These are phyloP conservation scores for Baryphthengus martii DNA, from an alignment of 2,113 vertebrate genomes.

Conservation along the genomic window DNA sequence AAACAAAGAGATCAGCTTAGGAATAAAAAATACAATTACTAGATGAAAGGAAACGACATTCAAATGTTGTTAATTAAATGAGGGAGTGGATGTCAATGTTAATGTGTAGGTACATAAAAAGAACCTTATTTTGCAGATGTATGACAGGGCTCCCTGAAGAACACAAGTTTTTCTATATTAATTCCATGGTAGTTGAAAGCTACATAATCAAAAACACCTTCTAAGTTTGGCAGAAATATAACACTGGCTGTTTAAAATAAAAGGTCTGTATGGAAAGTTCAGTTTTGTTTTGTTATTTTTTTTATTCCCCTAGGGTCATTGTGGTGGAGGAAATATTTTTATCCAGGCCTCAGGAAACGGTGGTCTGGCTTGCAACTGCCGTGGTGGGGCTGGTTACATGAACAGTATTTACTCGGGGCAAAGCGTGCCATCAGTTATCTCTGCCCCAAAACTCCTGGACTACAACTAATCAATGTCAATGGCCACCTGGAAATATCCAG, in stretches of 20 bases:
- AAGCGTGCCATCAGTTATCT: neutral
- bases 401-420: slow-evolving; percentile 48
- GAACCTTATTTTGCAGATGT: slow-evolving; percentile 47
- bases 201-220: slow-evolving; percentile 66
- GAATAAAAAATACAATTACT: slow-evolving; percentile 29
- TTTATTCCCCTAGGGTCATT: slow-evolving; percentile 68
- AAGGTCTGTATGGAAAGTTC: slow-evolving; percentile 68
- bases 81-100: slow-evolving; percentile 39
- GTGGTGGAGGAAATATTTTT: slow-evolving; percentile 78
- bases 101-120: slow-evolving; percentile 57
- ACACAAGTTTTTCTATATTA: slow-evolving; percentile 56
- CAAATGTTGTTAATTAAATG: slow-evolving; percentile 58
- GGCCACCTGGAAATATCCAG: neutral
- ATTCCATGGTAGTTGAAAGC: slow-evolving; percentile 59
- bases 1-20: slow-evolving; percentile 5
- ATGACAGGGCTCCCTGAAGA: slow-evolving; percentile 47
- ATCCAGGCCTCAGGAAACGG: slow-evolving; percentile 73
- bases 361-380: slow-evolving; percentile 69
- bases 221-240: slow-evolving; percentile 40
- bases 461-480: neutral
- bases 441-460: neutral
- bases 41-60: slow-evolving; percentile 20
- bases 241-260: slow-evolving; percentile 59
- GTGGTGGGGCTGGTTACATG: neutral
- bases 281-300: slow-evolving; percentile 63